phyloP scores from a whole-genome alignment of 2,797 vertebrate genomes.

The Clarias platycephalus region DNA sequence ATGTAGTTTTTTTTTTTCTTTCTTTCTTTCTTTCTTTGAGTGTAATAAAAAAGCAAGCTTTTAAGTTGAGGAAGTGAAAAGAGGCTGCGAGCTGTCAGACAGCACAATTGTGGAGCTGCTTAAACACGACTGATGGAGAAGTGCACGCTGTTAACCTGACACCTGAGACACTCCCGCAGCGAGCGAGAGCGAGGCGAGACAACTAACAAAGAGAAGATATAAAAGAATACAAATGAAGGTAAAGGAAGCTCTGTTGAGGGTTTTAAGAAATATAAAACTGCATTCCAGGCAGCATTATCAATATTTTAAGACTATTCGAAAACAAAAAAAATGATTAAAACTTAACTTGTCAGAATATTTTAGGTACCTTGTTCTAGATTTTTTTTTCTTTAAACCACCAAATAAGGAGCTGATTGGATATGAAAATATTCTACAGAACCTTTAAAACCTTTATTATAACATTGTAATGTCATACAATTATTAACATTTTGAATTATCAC shows the following conservation, averaged over 20 bases:
- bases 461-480: not conserved
- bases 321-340: not conserved
- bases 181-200: not conserved
- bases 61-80: not conserved
- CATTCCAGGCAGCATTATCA: not conserved
- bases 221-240: not conserved
- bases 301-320: not conserved
- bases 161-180: not conserved
- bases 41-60: not conserved
- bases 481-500: not conserved
- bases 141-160: constrained; percentile 29
- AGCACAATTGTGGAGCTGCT: constrained; percentile 13
- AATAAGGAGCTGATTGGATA: not conserved
- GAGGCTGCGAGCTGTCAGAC: not conserved
- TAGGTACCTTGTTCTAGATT: not conserved
- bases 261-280: not conserved
- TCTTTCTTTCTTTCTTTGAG: not conserved
- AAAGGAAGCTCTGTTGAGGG: not conserved
- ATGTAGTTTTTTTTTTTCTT: not conserved
- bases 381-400: not conserved
- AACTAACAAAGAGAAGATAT: not conserved
- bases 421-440: not conserved
- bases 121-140: constrained; percentile 17
- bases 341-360: not conserved
- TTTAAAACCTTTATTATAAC: not conserved